Conservation (phyloP, 2,888 invertebrate genomes). For the Cheilosia pagana region DNA sequence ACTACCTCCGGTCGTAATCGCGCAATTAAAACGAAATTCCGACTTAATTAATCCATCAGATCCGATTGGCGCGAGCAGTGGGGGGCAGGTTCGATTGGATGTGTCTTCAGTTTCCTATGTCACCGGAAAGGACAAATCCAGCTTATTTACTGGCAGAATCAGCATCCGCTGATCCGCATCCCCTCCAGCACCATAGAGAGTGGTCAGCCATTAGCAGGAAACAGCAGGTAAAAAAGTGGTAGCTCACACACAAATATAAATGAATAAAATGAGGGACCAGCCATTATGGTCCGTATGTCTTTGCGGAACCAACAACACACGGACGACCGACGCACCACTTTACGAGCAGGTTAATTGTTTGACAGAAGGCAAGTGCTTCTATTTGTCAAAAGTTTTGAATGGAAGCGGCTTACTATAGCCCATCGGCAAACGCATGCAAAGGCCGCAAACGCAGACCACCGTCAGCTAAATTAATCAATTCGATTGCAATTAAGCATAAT, state of each 20-base stretch:
- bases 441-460: neutral
- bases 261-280: slow-evolving; percentile 33
- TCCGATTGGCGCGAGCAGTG: too few species aligned
- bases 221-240: slow-evolving; percentile 25
- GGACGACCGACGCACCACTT: slow-evolving; percentile 2
- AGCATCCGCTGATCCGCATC: slow-evolving; percentile 4
- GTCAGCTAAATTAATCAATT: slow-evolving; percentile 38
- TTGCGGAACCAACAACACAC: slow-evolving; percentile 2
- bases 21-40: neutral
- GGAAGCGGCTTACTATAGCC: neutral
- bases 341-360: slow-evolving; percentile 49
- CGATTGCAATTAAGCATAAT: slow-evolving; percentile 51
- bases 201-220: slow-evolving; percentile 13
- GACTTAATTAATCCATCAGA: too few species aligned
- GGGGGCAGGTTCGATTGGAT: too few species aligned
- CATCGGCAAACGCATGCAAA: neutral
- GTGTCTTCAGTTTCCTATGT: too few species aligned
- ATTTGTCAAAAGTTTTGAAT: neutral
- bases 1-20: slow-evolving; percentile 14
- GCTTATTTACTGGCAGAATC: too few species aligned
- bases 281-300: slow-evolving; percentile 27
- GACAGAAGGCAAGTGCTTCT: slow-evolving; percentile 51
- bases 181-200: neutral
- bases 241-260: slow-evolving; percentile 18
- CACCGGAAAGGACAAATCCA: too few species aligned